Evolutionary conservation across 2,888 invertebrate genomes (phyloP), one percentile per base, ranked within the genome.

Genomic region (Athalia cordata): DNA sequence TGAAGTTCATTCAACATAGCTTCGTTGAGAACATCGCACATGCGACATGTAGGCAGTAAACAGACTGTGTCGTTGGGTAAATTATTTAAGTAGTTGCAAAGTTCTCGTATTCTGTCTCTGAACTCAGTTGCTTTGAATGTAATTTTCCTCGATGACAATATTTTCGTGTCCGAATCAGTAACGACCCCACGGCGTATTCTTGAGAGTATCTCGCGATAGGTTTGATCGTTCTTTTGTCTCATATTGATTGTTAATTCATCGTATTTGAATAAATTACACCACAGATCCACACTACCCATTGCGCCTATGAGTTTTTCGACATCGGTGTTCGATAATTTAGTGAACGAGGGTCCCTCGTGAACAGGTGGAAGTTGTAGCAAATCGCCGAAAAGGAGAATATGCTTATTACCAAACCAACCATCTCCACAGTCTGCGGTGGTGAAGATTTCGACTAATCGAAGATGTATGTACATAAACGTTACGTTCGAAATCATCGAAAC

Each of bases 321-420:
- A 50, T 15, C 70, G 57, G 68, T 76, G 5, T 79, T 78, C 5
- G 82, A 78, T 62, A 88, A 78, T 80, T 83, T 80, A 65, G 82
- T 79, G 77, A 83, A 87, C 11, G 84, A 80, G 6, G 86, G 85
- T 52, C 83, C 77, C 80, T 86, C 83, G 67, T 81, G 82, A 45
- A 86, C 85, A 3, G 86, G 86, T 7, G 86, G 86, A 8, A 87
- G 81, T 80, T 88, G 87, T 45, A 88, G 79, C 13, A 87, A 83
- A 82, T 89, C 87, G 29, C 85, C 67, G 13, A 67, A 67, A 3
- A 67, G 50, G 4, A 67, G 67, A 50, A 67, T 50, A 67, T 67
- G 67, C 15, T 67, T 49, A 29, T 50, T 67, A 50, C 67, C 67
- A 7, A 67, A 67, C 52, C 67, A 67, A 50, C 67, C 47, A 81